Percentiles rank a stretch among this genome's conserved stretches.
These are phyloP conservation scores for Poicephalus meyeri DNA, from an alignment of 2,113 vertebrate genomes.

Conservation along the genomic window DNA sequence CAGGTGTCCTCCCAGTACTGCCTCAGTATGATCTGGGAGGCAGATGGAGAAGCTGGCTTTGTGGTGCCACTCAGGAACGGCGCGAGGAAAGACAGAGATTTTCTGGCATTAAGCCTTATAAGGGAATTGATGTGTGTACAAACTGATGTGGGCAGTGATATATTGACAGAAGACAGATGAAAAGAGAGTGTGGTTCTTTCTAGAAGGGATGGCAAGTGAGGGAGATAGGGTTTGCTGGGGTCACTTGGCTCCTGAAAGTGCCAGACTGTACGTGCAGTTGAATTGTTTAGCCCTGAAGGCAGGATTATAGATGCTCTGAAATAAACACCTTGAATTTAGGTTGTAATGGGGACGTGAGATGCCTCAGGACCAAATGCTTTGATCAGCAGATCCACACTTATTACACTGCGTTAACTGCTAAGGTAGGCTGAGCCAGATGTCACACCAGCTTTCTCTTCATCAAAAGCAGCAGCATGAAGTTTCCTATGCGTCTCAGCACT, in stretches of 20 bases:
- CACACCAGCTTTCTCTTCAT: not conserved
- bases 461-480: not conserved
- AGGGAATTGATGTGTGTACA: not conserved
- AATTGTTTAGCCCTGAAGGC: not conserved
- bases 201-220: not conserved
- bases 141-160: not conserved
- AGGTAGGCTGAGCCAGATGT: constrained; percentile 4
- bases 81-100: not conserved
- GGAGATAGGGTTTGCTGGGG: not conserved
- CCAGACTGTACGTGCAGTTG: accelerated
- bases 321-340: not conserved
- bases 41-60: not conserved
- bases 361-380: constrained; percentile 4
- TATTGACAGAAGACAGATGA: not conserved
- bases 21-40: not conserved
- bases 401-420: not conserved
- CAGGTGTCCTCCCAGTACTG: not conserved
- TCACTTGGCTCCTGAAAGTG: not conserved
- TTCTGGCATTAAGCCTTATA: not conserved
- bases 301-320: not conserved
- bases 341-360: not conserved
- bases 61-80: not conserved
- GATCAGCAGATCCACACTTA: constrained; percentile 11
- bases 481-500: not conserved
- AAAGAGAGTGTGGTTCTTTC: not conserved